These are phyloP conservation scores for Drosophila simulans DNA, from an alignment of 1,140 invertebrate genomes.

Conservation along the genomic window DNA sequence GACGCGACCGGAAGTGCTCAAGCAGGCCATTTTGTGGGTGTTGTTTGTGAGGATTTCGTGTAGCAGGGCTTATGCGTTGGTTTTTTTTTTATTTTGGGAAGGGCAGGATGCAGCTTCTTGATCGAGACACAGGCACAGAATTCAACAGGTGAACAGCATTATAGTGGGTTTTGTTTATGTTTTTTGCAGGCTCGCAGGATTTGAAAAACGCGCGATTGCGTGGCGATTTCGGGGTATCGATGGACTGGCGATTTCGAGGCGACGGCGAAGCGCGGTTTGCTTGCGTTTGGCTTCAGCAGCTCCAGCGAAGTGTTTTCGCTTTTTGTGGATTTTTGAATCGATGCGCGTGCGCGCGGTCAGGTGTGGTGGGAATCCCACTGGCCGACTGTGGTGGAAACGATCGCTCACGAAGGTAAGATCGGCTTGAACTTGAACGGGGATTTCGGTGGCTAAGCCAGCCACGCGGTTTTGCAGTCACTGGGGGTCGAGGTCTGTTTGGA, in stretches of 20 bases:
- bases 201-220: constrained; percentile 14
- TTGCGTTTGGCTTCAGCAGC: constrained; percentile 77
- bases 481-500: background rate
- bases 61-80: constrained; percentile 1
- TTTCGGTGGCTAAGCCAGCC: constrained; percentile 4
- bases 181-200: constrained; percentile 34
- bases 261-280: constrained; percentile 63
- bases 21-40: constrained; percentile 70
- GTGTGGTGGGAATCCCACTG: constrained; percentile 46
- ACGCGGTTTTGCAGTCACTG: constrained; percentile 40
- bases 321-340: constrained; percentile 21
- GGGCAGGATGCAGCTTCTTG: background rate
- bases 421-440: constrained; percentile 56
- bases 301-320: constrained; percentile 71
- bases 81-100: constrained; percentile 21
- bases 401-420: constrained; percentile 22
- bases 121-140: constrained; percentile 26
- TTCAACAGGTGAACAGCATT: constrained; percentile 38
- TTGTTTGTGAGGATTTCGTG: constrained; percentile 3
- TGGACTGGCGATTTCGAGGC: constrained; percentile 27
- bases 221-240: background rate
- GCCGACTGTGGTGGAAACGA: constrained; percentile 13
- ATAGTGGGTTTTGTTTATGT: constrained; percentile 28
- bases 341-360: constrained; percentile 49
- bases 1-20: constrained; percentile 81